These are phyloP conservation scores for Rhinoderma darwinii DNA, from an alignment of 2,113 vertebrate genomes.

Conservation along the genomic window DNA sequence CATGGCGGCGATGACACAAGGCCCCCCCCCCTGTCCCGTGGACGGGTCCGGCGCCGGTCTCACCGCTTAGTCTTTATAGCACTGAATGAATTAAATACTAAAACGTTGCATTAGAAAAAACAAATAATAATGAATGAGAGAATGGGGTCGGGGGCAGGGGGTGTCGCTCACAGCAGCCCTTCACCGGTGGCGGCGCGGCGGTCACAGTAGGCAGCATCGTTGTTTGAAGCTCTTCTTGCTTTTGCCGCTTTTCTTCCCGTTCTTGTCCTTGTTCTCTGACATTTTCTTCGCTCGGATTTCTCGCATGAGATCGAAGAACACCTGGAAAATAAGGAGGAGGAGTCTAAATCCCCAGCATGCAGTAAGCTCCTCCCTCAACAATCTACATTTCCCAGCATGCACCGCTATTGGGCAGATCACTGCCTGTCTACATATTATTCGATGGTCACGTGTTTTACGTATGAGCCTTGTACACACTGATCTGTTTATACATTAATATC, in stretches of 20 bases:
- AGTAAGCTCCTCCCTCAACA: too few relatives aligned
- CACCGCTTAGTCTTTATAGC: constrained; percentile 9
- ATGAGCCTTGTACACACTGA: too few relatives aligned
- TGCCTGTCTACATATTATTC: too few relatives aligned
- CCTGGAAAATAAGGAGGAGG: constrained; percentile 71
- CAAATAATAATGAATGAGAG: constrained; percentile 49
- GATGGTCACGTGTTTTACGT: too few relatives aligned
- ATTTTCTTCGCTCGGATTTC: constrained; percentile 95
- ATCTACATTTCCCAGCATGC: not conserved
- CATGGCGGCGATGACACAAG: not conserved
- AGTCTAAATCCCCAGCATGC: not conserved
- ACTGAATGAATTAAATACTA: constrained; percentile 38
- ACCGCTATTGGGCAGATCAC: too few relatives aligned
- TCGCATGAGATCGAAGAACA: constrained; percentile 97
- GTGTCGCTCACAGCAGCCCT: constrained; percentile 9
- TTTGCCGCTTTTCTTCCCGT: constrained; percentile 90
- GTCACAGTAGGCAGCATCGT: constrained; percentile 89
- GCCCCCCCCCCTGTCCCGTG: not conserved
- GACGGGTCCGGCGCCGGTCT: not conserved
- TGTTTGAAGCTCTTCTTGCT: constrained; percentile 95
- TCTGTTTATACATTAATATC: too few relatives aligned
- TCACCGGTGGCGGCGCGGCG: not conserved
- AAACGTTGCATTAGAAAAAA: constrained; percentile 59
- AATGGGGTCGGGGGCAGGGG: constrained; percentile 56
- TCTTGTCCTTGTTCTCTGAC: constrained; percentile 95